Percentiles rank a stretch among this genome's conserved stretches.
These are phyloP conservation scores for Papilio protenor DNA, from an alignment of 2,888 invertebrate species.

Conservation along the genomic window DNA sequence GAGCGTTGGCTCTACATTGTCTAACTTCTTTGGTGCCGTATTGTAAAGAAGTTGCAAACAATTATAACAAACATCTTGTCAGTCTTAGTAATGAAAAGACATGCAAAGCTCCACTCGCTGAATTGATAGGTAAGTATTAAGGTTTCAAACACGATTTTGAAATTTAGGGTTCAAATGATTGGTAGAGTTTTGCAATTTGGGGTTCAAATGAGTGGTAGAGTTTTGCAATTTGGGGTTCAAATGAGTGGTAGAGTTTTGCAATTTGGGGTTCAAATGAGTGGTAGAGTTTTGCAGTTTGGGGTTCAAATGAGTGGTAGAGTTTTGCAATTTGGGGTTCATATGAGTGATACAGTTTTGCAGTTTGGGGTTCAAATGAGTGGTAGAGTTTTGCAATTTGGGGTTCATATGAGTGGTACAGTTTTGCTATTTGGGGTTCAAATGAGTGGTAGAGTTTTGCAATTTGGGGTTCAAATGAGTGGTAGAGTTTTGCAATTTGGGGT, in stretches of 20 bases:
- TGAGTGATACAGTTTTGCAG: background rate
- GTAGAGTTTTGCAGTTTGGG: too few relatives aligned
- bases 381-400: too few relatives aligned
- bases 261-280: too few relatives aligned
- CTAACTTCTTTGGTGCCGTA: constrained; percentile 51
- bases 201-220: background rate
- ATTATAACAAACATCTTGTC: constrained; percentile 47
- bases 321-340: background rate
- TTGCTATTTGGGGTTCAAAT: too few relatives aligned
- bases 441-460: too few relatives aligned
- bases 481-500: too few relatives aligned
- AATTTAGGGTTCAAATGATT: background rate
- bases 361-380: background rate
- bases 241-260: background rate
- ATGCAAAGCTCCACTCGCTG: constrained; percentile 58
- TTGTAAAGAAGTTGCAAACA: constrained; percentile 31
- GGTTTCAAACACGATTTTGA: background rate
- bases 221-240: background rate
- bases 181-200: background rate
- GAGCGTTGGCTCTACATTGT: constrained; percentile 59
- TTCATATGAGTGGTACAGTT: too few relatives aligned
- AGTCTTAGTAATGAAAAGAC: constrained; percentile 53
- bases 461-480: too few relatives aligned
- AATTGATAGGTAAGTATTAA: constrained; percentile 59
- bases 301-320: too few relatives aligned